Conservation (phyloP, 2,888 invertebrate genomes). For the Mayetiola destructor region DNA sequence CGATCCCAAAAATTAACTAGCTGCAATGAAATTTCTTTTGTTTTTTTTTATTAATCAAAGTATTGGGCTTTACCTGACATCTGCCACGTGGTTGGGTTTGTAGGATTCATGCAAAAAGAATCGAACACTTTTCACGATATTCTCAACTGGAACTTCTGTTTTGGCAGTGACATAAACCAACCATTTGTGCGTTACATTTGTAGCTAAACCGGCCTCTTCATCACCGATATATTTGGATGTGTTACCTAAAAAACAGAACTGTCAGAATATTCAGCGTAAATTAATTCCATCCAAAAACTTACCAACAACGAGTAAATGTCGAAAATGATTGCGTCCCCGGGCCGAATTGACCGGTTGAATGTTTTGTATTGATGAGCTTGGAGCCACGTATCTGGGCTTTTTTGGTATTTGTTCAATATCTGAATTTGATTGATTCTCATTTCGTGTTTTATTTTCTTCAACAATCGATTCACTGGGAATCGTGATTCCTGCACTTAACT, state of each 20-base stretch:
- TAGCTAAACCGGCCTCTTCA: conserved; percentile 41
- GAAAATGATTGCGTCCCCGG: conserved; percentile 40
- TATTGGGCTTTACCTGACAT: conserved; percentile 43
- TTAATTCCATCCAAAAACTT: background rate
- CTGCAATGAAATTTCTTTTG: background rate
- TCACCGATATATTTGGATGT: conserved; percentile 69
- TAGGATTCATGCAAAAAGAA: conserved; percentile 77
- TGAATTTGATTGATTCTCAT: background rate
- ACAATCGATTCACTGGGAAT: background rate
- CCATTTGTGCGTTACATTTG: conserved; percentile 76
- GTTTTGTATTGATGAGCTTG: conserved; percentile 28
- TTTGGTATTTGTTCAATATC: conserved; percentile 18
- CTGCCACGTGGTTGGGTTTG: conserved; percentile 71
- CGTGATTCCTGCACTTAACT: background rate
- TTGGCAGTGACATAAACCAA: conserved; percentile 70
- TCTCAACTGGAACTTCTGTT: conserved; percentile 43
- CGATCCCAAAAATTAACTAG: background rate
- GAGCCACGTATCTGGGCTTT: conserved; percentile 34
- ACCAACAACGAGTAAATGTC: conserved; percentile 40
- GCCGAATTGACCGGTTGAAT: conserved; percentile 38
- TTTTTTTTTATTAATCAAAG: background rate
- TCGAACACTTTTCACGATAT: conserved; percentile 55
- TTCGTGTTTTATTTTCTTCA: background rate
- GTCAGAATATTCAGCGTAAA: background rate
- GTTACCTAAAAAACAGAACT: conserved; percentile 41